Evolutionary conservation across 1,140 invertebrate species (phyloP).

Genomic region (Augochlora pura): DNA sequence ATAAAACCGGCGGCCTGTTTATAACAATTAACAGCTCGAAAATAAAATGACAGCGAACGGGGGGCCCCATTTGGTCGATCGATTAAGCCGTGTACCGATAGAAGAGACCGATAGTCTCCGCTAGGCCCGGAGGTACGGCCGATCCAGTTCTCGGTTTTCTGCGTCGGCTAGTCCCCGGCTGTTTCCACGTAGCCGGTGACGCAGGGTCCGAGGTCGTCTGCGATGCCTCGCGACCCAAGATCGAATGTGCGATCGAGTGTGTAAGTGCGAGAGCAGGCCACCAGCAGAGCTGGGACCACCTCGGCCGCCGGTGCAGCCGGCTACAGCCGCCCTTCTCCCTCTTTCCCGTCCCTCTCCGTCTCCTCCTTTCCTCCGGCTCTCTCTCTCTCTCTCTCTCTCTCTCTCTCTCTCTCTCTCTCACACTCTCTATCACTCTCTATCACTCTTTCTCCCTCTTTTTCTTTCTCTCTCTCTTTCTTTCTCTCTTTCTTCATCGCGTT

Average conservation of each 20-base stretch:
- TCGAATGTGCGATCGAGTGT: conserved; percentile 80
- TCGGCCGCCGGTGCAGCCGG: conserved; percentile 67
- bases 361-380: neutral
- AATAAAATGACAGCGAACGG: no score
- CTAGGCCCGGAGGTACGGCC: neutral
- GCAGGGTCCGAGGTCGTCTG: conserved; percentile 64
- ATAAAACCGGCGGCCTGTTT: no score
- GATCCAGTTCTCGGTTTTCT: conserved; percentile 40
- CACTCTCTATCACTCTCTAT: no score
- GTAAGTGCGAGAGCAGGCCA: conserved; percentile 80
- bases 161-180: conserved; percentile 12
- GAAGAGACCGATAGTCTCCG: neutral
- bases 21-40: no score
- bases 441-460: neutral
- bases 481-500: neutral
- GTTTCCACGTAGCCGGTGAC: conserved; percentile 66
- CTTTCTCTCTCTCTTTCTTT: neutral
- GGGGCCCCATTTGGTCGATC: neutral
- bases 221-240: conserved; percentile 71
- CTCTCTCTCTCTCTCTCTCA: neutral
- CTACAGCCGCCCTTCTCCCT: conserved; percentile 34
- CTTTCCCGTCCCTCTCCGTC: neutral
- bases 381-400: neutral
- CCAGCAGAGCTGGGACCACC: conserved; percentile 79
- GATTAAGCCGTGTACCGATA: neutral